Evolutionary conservation across 1,140 invertebrate species (phyloP).

Genomic region (Pissodes strobi): DNA sequence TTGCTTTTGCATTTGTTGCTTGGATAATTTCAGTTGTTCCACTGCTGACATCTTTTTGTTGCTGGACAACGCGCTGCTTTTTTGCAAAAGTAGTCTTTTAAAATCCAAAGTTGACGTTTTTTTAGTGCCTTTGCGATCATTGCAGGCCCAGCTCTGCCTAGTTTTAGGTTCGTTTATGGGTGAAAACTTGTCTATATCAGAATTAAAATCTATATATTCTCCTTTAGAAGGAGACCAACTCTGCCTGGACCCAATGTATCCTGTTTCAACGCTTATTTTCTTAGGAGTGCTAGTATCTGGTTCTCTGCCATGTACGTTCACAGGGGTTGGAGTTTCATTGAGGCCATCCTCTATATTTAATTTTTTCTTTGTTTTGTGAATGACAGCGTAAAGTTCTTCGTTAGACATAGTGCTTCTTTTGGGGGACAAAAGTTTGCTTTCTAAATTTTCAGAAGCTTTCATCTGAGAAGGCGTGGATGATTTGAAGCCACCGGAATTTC

Average conservation of each 20-base stretch:
- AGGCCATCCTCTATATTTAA: conserved; percentile 68
- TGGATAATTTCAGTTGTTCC: conserved; percentile 77
- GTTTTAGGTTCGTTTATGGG: conserved; percentile 46
- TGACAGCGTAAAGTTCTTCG: conserved; percentile 76
- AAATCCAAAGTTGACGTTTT: conserved; percentile 79
- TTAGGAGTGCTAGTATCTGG: conserved; percentile 56
- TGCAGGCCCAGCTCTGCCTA: conserved; percentile 59
- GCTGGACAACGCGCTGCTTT: conserved; percentile 60
- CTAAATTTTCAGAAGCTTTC: conserved; percentile 49
- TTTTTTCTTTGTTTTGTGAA: conserved; percentile 77
- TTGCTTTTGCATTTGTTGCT: conserved; percentile 57
- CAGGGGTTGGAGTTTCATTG: conserved; percentile 60
- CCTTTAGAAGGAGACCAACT: conserved; percentile 62
- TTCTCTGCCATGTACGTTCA: conserved; percentile 56
- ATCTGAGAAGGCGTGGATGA: conserved; percentile 64
- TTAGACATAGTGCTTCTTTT: conserved; percentile 75
- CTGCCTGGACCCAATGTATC: conserved; percentile 59
- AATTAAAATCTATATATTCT: conserved; percentile 50
- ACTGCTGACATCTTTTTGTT: conserved; percentile 75
- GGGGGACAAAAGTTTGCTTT: conserved; percentile 60
- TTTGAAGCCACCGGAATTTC: conserved; percentile 58
- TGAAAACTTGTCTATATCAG: conserved; percentile 46
- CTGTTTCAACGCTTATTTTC: conserved; percentile 60
- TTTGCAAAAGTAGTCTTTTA: conserved; percentile 76
- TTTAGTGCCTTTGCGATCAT: conserved; percentile 51